Base-by-base conservation (phyloP, 2,888 invertebrate species). In the Diaperis boleti region DNA sequence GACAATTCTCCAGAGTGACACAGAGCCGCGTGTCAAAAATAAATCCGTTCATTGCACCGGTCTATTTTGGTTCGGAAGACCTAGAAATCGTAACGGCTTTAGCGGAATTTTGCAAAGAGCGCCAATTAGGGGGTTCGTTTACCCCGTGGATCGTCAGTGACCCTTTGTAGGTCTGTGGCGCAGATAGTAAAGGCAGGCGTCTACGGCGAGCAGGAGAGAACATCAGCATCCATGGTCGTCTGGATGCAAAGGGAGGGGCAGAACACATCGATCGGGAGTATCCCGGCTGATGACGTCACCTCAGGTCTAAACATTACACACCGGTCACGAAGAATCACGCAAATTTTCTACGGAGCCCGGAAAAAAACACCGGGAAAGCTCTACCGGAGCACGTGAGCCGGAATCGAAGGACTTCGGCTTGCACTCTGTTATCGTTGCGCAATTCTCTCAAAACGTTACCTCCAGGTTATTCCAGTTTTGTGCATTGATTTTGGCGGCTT, bases 381-480 rank as follows among this genome's bases (percentile, higher is more conserved):
- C 11, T 11, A 13, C 1, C 17, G 31, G 14, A 35, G 14, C 41
- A 41, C 41, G 41, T 41, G 41, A 41, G 20, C n/a, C 7, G 15
- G 15, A 41, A 41, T 41, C 41, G 41, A 41, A 15, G 17, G n/a
- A 15, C 26, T 26, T 26, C n/a, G 26, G 26, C n/a, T n/a, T n/a
- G n/a, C n/a, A n/a, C n/a, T n/a, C n/a, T 10, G 35, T 13, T 10
- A 10, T 39, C 18, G 59, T 59, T 59, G 59, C 50, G 50, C 59
- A 59, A 59, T 41, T 59, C n/a, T 13, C 15, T 14, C 13, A 4
- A 8, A 29, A 3, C 29, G 86, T 85, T 87, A 90, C 90, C 90
- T 90, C 90, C 79, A 89, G 85, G 84, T 89, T 89, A 84, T 88
- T 89, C 91, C 90, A 91, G 84, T 89, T 89, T 85, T 90, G 89